Evolutionary conservation across 2,888 invertebrate species (phyloP).

Genomic region (Perizoma flavofasciatum): DNA sequence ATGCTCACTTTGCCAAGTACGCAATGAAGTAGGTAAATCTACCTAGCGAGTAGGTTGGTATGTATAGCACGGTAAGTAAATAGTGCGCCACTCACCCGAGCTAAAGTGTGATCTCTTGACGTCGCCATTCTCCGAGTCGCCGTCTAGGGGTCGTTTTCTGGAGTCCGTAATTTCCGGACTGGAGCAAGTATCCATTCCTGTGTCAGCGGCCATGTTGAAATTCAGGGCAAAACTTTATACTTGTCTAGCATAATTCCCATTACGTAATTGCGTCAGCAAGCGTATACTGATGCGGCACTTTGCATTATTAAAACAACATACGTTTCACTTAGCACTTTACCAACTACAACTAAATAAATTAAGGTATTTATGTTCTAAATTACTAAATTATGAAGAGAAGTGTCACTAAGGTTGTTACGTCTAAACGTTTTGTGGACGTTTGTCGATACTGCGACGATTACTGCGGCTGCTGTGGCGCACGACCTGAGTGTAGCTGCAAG

Average conservation of each 20-base stretch:
- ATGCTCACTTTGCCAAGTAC: conserved; percentile 74
- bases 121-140: conserved; percentile 94
- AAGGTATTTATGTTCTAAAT: conserved; percentile 70
- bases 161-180: conserved; percentile 96
- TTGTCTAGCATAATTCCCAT: conserved; percentile 84
- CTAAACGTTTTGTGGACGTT: conserved; percentile 82
- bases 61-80: conserved; percentile 50
- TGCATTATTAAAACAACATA: conserved; percentile 71
- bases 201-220: conserved; percentile 94
- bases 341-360: conserved; percentile 71
- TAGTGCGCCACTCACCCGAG: conserved; percentile 87
- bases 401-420: conserved; percentile 78
- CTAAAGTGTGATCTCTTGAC: conserved; percentile 96
- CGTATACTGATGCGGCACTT: conserved; percentile 75
- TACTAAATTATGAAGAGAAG: conserved; percentile 78
- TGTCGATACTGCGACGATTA: conserved; percentile 65
- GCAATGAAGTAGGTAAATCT: conserved; percentile 60
- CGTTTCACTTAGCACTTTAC: conserved; percentile 79
- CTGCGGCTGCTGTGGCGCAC: conserved; percentile 75
- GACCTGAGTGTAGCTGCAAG: conserved; percentile 65
- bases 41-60: conserved; percentile 34
- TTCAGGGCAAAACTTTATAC: conserved; percentile 83
- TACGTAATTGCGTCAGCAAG: conserved; percentile 81
- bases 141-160: conserved; percentile 94
- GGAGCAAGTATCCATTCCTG: conserved; percentile 97